Conservation (phyloP, 2,113 vertebrate species). For the Plecturocebus donacophilus region DNA sequence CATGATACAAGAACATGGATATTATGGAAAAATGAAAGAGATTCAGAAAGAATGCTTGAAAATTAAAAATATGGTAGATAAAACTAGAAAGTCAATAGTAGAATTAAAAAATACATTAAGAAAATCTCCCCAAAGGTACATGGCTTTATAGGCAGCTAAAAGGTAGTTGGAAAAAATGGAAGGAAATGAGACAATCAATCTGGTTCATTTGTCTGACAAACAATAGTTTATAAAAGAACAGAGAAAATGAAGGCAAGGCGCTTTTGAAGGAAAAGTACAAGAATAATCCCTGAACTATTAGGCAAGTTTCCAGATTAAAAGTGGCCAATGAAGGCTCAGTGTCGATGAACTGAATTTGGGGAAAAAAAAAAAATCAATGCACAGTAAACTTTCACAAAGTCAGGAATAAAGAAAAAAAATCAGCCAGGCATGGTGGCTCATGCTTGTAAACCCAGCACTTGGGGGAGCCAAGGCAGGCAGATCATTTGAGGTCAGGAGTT, state of each 20-base stretch:
- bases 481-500: no score
- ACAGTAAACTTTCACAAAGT: constrained; percentile 7
- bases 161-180: neutral
- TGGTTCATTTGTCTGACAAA: neutral
- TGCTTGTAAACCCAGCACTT: no score
- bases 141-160: neutral
- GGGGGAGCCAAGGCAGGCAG: no score
- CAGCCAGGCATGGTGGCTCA: no score
- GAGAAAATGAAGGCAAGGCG: neutral
- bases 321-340: neutral
- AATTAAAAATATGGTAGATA: neutral
- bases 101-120: neutral
- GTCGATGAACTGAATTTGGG: neutral
- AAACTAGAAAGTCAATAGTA: constrained; percentile 9
- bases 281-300: neutral
- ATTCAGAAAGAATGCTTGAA: neutral
- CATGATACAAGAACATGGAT: neutral
- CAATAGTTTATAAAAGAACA: neutral
- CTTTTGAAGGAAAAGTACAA: neutral
- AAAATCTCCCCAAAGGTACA: neutral
- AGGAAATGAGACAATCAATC: neutral
- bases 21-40: neutral
- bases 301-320: neutral
- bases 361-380: neutral
- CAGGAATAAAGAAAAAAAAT: no score